A percentile compares a stretch with the other conserved stretches of the same genome.
Conservation (phyloP, 2,113 vertebrate species). For the Rhizomys pruinosus region DNA sequence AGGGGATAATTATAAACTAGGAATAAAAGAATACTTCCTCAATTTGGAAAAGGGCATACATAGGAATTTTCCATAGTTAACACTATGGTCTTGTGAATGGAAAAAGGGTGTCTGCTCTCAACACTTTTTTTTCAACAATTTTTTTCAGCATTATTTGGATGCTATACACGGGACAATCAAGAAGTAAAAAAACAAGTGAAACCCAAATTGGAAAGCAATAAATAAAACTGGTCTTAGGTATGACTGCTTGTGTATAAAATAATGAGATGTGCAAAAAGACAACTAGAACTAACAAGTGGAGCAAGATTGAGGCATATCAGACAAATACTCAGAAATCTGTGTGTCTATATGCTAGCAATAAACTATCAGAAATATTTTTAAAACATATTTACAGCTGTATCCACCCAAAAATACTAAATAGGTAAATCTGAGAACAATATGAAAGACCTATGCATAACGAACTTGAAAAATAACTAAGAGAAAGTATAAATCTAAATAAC, state of each 20-base stretch:
- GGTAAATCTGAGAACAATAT: not conserved
- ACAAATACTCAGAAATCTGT: not conserved
- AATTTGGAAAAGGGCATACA: not conserved
- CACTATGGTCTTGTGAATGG: not conserved
- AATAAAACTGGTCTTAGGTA: constrained; percentile 2
- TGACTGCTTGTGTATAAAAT: not conserved
- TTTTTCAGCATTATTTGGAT: not conserved
- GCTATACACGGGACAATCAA: not conserved
- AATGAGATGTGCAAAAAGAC: too few species aligned
- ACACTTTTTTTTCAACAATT: too few species aligned
- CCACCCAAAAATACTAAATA: not conserved
- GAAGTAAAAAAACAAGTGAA: constrained; percentile 4
- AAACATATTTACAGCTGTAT: not conserved
- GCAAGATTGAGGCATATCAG: not conserved
- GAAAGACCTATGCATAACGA: not conserved
- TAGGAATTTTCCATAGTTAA: not conserved
- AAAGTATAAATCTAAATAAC: not conserved
- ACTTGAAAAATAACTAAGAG: not conserved
- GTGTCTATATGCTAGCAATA: not conserved
- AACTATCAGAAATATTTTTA: constrained; percentile 1
- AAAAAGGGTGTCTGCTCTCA: not conserved
- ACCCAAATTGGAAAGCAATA: not conserved
- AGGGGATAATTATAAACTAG: too few species aligned
- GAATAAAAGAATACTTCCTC: not conserved
- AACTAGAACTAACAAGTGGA: not conserved